A percentile compares a stretch with the other conserved stretches of the same genome.
Evolutionary conservation across 30 jellyfish, hydroid and myxozoan species (phyloP).

Genomic region (Aurelia coerulea): DNA sequence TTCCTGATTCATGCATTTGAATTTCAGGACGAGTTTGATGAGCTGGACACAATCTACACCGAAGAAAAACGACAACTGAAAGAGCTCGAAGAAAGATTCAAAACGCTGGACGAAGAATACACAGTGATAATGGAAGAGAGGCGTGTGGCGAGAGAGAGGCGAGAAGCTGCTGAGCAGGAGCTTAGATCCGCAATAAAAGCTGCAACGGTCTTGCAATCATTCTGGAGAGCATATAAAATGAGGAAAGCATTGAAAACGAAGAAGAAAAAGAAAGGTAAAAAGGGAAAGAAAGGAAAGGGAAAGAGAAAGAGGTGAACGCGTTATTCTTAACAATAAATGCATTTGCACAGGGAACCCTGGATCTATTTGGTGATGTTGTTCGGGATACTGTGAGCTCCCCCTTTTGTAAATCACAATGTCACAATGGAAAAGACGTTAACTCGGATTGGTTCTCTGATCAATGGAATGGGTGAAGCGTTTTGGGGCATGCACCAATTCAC

Average conservation of each 20-base stretch:
- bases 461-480: too few relatives aligned
- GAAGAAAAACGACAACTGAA: slow-evolving; percentile 92
- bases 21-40: slow-evolving; percentile 92
- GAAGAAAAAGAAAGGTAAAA: slow-evolving; percentile 78
- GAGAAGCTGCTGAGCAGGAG: slow-evolving; percentile 91
- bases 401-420: too few relatives aligned
- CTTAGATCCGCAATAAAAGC: slow-evolving; percentile 88
- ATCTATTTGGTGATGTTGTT: too few relatives aligned
- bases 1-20: background rate
- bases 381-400: too few relatives aligned
- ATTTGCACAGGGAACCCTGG: too few relatives aligned
- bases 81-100: slow-evolving; percentile 80
- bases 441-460: too few relatives aligned
- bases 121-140: slow-evolving; percentile 82
- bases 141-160: slow-evolving; percentile 85
- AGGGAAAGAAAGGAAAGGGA: slow-evolving; percentile 72
- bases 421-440: too few relatives aligned
- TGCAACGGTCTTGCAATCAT: slow-evolving; percentile 88
- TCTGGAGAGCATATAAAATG: slow-evolving; percentile 94
- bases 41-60: slow-evolving; percentile 64
- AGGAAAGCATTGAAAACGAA: slow-evolving; percentile 88
- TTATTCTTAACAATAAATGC: too few relatives aligned
- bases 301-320: slow-evolving; percentile 25
- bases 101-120: slow-evolving; percentile 80
- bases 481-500: too few relatives aligned